Evolutionary conservation across 2,113 vertebrate species (phyloP), one percentile per base, ranked within the genome.

Genomic region (Entosphenus tridentatus): DNA sequence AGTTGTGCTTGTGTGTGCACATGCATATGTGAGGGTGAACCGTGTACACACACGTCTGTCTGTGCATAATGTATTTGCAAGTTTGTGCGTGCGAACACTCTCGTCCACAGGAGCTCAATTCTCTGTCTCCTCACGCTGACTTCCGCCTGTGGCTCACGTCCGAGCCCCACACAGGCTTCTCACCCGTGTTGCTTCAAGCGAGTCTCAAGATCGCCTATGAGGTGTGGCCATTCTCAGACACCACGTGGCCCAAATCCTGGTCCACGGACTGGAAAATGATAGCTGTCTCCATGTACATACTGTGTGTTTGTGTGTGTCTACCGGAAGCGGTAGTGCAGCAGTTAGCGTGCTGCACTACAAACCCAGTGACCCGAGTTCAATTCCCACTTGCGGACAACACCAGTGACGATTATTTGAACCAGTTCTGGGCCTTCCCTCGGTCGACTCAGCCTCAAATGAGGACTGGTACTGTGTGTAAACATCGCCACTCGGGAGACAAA

Each of bases 101-200:
- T 78, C 62, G 75, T 73, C 69, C 68, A 73, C 57, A 96, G 93
- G 93, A 96, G 74, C 74, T 96, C 74, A 98, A 98, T 75, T 76
- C 76, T 8, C 80, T 98, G 21, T 84, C 81, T 14, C 88, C 90
- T 67, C 87, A 92, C 76, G 75, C 82, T 17, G 83, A 82, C 59
- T 96, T 98, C 75, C 87, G 92, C 73, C 84, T 98, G 72, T 98
- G 93, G 93, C 84, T 98, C 67, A 96, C 93, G 69, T 81, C 90
- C 2, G 93, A 98, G 77, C 85, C 89, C 75, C 93, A 98, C 75
- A 79, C 82, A 12, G 85, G 81, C 71, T 95, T 98, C 77, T 85
- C 90, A 69, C 82, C 86, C 0, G 87, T 95, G 74, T 78, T 98
- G 68, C 82, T 98, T 72, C 92, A 98, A 57, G 89, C 89, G 74